Evolutionary conservation across 2,113 vertebrate genomes (phyloP).

Genomic region (Myodes glareolus): DNA sequence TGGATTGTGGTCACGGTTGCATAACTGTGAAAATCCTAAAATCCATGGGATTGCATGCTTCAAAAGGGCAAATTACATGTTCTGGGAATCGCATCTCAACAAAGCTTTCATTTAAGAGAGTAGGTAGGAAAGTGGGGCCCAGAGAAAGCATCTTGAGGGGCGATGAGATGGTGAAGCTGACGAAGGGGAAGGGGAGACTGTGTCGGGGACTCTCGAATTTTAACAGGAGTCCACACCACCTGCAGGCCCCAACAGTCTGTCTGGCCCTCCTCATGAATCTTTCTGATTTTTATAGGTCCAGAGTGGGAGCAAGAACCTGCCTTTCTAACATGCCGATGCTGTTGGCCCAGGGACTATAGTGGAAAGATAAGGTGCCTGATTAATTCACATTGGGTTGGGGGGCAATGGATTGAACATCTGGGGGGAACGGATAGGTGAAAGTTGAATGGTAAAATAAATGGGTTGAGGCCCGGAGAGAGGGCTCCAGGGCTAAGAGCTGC

Average conservation of each 20-base stretch:
- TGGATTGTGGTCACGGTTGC: neutral
- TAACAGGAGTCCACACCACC: neutral
- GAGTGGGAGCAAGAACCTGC: neutral
- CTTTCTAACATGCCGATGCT: neutral
- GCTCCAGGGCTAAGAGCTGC: neutral
- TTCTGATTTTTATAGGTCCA: neutral
- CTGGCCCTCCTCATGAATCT: neutral
- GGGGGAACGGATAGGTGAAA: neutral
- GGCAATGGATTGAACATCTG: neutral
- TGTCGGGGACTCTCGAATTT: neutral
- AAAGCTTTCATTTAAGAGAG: slow-evolving; percentile 12
- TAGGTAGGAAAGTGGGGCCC: neutral
- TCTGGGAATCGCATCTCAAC: slow-evolving; percentile 17
- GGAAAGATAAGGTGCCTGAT: neutral
- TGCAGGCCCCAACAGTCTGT: neutral
- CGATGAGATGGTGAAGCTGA: neutral
- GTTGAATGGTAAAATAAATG: neutral
- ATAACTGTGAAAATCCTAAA: neutral
- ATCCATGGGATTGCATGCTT: neutral
- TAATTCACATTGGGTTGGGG: neutral
- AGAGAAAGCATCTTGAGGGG: neutral
- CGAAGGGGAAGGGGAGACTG: neutral
- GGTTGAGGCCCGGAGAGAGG: neutral
- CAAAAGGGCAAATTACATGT: neutral
- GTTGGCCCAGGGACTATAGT: neutral